These are phyloP conservation scores for Scolanthus callimorphus DNA, from an alignment of 92 coral and sea anemone species.

Conservation along the genomic window DNA sequence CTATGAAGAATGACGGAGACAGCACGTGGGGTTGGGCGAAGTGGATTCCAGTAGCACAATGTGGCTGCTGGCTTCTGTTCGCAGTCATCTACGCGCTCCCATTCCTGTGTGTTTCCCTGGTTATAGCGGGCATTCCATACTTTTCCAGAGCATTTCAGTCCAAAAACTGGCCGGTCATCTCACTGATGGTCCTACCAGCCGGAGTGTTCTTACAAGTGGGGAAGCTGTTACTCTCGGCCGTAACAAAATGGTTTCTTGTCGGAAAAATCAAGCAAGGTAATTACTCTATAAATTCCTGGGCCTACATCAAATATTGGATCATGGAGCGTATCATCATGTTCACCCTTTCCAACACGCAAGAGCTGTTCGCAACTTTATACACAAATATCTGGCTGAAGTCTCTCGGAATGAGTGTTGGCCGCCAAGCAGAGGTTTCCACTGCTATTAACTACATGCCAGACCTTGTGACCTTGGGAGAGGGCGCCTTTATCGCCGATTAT, in stretches of 20 bases:
- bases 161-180: neutral
- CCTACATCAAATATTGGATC: constrained; percentile 4
- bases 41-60: constrained; percentile 7
- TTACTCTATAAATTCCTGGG: constrained; percentile 6
- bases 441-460: constrained; percentile 10
- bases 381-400: constrained; percentile 12
- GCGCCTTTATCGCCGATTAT: constrained; percentile 9
- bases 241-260: constrained; percentile 3
- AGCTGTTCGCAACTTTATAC: constrained; percentile 10
- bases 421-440: neutral
- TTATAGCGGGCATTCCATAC: neutral
- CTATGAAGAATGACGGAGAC: neutral
- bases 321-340: constrained; percentile 1
- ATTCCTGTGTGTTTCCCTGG: neutral
- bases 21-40: neutral
- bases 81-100: neutral
- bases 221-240: neutral
- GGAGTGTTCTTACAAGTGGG: neutral
- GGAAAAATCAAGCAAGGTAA: constrained; percentile 1
- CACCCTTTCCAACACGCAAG: neutral
- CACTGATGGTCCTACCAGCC: constrained; percentile 1
- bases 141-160: neutral
- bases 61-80: neutral
- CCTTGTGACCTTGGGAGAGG: neutral
- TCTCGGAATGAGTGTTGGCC: constrained; percentile 7